Evolutionary conservation across 2,888 invertebrate species (phyloP).

Genomic region (Dynastes tityus): DNA sequence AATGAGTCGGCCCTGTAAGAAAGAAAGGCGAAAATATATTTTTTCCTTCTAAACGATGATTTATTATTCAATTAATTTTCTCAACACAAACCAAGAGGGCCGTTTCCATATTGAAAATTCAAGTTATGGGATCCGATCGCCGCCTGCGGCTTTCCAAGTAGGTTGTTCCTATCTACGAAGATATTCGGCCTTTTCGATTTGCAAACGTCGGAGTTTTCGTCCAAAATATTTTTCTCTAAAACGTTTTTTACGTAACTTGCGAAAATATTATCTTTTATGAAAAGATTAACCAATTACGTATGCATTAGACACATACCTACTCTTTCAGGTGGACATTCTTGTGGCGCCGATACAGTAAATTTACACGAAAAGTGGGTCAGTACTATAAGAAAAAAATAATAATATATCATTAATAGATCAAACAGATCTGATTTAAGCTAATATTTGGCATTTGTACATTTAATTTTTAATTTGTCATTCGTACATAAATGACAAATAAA

Average conservation of each 20-base stretch:
- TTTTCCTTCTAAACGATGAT: not conserved
- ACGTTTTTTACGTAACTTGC: not conserved
- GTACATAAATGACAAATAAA: constrained; percentile 26
- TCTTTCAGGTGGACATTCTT: constrained; percentile 30
- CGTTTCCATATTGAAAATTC: constrained; percentile 37
- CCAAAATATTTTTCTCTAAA: constrained; percentile 44
- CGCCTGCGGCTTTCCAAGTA: constrained; percentile 52
- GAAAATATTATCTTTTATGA: not conserved
- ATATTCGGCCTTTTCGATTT: constrained; percentile 55
- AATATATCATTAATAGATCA: constrained; percentile 34
- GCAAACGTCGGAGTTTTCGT: constrained; percentile 27
- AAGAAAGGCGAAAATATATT: not conserved
- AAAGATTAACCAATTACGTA: too few relatives aligned
- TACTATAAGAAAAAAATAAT: constrained; percentile 17
- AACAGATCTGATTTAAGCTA: constrained; percentile 21
- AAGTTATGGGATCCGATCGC: not conserved
- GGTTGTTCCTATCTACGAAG: constrained; percentile 55
- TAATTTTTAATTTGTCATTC: constrained; percentile 35
- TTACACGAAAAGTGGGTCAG: constrained; percentile 22
- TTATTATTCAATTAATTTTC: not conserved
- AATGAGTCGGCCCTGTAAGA: constrained; percentile 56
- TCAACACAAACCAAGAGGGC: constrained; percentile 32
- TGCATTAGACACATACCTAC: not conserved
- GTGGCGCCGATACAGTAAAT: constrained; percentile 3
- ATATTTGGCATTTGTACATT: constrained; percentile 19